Conservation (phyloP, 2,888 invertebrate species). For the Bhutanitis thaidina region DNA sequence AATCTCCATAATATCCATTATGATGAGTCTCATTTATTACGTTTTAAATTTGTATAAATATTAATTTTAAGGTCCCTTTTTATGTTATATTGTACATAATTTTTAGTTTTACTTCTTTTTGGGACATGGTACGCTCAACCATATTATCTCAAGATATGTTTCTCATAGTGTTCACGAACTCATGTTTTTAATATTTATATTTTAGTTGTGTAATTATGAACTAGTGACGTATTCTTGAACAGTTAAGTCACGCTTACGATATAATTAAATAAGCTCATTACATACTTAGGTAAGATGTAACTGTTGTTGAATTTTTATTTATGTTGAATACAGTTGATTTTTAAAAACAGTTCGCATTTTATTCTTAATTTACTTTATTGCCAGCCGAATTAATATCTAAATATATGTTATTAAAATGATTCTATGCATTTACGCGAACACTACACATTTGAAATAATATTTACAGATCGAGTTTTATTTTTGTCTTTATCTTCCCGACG, state of each 20-base stretch:
- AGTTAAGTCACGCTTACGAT: background rate
- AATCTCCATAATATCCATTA: slow-evolving; percentile 1
- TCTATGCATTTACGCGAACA: too few species aligned
- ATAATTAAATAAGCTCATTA: slow-evolving; percentile 14
- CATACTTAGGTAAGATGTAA: slow-evolving; percentile 18
- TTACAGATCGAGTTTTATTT: too few species aligned
- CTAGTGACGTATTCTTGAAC: background rate
- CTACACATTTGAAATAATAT: too few species aligned
- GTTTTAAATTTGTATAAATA: background rate
- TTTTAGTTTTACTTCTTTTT: background rate
- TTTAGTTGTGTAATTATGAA: background rate
- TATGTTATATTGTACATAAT: background rate
- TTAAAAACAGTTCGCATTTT: slow-evolving; percentile 14
- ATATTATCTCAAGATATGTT: background rate
- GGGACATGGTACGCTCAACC: background rate
- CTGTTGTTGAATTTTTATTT: slow-evolving; percentile 43
- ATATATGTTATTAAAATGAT: too few species aligned
- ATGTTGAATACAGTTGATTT: slow-evolving; percentile 46
- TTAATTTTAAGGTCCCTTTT: background rate
- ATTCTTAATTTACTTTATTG: too few species aligned
- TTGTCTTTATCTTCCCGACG: too few species aligned
- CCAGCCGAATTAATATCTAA: too few species aligned
- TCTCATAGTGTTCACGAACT: slow-evolving; percentile 1
- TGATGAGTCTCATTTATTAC: background rate
- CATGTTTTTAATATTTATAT: background rate